phyloP scores from a whole-genome alignment of 2,888 invertebrate genomes.

The Drosophila kuntzei region DNA sequence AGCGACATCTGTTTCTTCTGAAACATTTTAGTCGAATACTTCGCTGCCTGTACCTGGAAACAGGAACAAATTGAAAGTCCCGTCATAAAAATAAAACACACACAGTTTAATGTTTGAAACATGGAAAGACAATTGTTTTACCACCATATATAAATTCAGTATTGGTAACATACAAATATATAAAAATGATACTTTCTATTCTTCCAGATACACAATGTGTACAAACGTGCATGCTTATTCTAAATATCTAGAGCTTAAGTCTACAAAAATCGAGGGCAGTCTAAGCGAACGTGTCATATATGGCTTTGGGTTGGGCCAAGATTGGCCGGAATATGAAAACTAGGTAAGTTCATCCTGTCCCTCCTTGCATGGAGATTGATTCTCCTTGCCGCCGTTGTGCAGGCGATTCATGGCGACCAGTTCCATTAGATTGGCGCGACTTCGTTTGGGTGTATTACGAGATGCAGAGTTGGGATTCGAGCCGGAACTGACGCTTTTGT shows the following conservation, averaged over 20 bases:
- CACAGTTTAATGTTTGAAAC: constrained; percentile 65
- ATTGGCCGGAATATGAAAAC: not conserved
- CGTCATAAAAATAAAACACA: constrained; percentile 23
- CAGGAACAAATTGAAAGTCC: not conserved
- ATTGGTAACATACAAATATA: constrained; percentile 38
- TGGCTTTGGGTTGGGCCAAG: constrained; percentile 56
- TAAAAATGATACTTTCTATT: constrained; percentile 30
- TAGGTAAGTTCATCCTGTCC: constrained; percentile 43
- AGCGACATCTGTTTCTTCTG: not conserved
- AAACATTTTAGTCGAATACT: not conserved
- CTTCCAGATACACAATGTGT: constrained; percentile 67
- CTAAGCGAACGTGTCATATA: constrained; percentile 39
- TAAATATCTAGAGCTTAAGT: constrained; percentile 40
- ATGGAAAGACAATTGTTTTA: constrained; percentile 73
- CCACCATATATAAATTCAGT: constrained; percentile 33
- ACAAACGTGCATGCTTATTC: constrained; percentile 29
- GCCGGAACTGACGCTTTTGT: constrained; percentile 26
- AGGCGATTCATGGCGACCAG: constrained; percentile 74
- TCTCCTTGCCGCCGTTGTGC: constrained; percentile 72
- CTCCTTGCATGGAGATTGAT: constrained; percentile 60
- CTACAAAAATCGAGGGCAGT: constrained; percentile 57
- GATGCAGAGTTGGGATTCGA: constrained; percentile 27
- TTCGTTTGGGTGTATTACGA: constrained; percentile 61
- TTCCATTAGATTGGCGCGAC: constrained; percentile 73
- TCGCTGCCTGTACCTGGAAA: constrained; percentile 11